Base-by-base conservation (phyloP, 1,140 invertebrate genomes). In the Diploscapter pachys region DNA sequence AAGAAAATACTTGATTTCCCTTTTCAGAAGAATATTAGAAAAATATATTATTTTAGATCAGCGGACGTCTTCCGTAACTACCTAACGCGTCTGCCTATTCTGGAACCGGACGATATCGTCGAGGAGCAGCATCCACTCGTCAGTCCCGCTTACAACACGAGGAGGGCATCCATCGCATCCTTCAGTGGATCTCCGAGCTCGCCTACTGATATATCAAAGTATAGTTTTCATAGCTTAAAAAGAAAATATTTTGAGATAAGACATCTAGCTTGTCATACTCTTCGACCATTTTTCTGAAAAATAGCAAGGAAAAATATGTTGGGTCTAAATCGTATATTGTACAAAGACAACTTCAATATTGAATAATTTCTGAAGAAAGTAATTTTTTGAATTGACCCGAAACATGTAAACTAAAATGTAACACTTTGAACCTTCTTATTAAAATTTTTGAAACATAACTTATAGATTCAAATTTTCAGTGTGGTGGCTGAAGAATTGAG, bases 31-130 rank as follows among this genome's bases (percentile, higher is more conserved):
- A 31, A 31, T 31, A 31, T 11, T 5, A 11, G 3, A 63, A 63
- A 5, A 48, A 48, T 63, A 48, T 50, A 63, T 49, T 9, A 56
- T 53, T 76, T 56, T 65, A 76, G 75, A 50, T 31, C 48, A 8
- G 68, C 61, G 13, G 11, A 49, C 8, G 64, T 65, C 3, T 76
- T 76, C 55, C 70, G 69, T 31, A 71, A 76, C 49, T 76, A 71
- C 53, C 31, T 76, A 3, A 54, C 72, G 13, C 50, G 50, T n/a
- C 75, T 76, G 31, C 70, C 75, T 4, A 55, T 63, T n/a, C 64
- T 76, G 9, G 75, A 76, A 64, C 48, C 59, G 48, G 75, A 76
- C 13, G 72, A 70, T 57, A 59, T 53, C 6, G 52, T 68, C 5
- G 66, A 68, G 51, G 53, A 68, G 11, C 9, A 55, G 52, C 50